A percentile compares a stretch with the other conserved stretches of the same genome.
These are phyloP conservation scores for Coenonympha arcania DNA, from an alignment of 2,888 invertebrate genomes.

Conservation along the genomic window DNA sequence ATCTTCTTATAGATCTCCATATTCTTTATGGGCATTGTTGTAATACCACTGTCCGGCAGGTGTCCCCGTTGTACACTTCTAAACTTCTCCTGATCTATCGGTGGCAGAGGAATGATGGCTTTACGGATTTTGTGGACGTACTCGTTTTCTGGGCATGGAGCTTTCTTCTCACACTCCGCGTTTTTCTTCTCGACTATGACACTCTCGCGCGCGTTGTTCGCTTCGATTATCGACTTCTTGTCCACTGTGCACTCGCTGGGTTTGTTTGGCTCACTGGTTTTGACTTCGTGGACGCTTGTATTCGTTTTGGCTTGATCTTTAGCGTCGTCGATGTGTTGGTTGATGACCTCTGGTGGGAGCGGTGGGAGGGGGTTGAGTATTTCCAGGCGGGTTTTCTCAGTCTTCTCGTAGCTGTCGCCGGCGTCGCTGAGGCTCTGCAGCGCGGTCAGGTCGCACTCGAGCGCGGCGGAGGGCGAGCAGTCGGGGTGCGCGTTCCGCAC, in stretches of 20 bases:
- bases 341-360: conserved; percentile 50
- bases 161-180: conserved; percentile 34
- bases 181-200: conserved; percentile 59
- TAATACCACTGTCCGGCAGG: conserved; percentile 29
- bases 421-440: conserved; percentile 38
- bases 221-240: conserved; percentile 61
- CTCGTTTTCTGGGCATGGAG: conserved; percentile 37
- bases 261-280: not conserved
- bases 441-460: conserved; percentile 51
- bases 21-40: conserved; percentile 51
- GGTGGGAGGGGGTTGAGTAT: conserved; percentile 58
- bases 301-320: not conserved
- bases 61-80: conserved; percentile 34
- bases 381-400: conserved; percentile 49
- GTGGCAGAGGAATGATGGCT: conserved; percentile 55
- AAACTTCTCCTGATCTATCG: conserved; percentile 59
- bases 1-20: conserved; percentile 65
- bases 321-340: conserved; percentile 42
- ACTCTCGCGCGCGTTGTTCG: conserved; percentile 63
- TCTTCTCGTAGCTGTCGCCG: conserved; percentile 37
- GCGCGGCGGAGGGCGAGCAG: conserved; percentile 46
- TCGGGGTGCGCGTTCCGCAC: conserved; percentile 82
- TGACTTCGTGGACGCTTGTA: conserved; percentile 1
- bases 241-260: conserved; percentile 32
- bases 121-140: conserved; percentile 65